phyloP scores from a whole-genome alignment of 2,888 invertebrate species.

The Allacma fusca region DNA sequence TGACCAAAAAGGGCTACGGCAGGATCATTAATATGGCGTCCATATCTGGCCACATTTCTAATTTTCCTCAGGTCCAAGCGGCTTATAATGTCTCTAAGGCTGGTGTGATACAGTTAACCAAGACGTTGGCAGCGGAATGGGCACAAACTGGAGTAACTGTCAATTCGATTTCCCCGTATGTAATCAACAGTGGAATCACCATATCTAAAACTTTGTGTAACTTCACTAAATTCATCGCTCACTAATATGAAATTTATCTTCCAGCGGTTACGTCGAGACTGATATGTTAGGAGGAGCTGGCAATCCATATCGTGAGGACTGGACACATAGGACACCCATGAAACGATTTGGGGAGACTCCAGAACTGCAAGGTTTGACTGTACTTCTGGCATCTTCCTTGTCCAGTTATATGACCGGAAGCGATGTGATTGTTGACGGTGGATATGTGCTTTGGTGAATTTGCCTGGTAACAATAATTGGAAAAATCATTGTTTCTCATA shows the following conservation, averaged over 20 bases:
- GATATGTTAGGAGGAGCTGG: conserved; percentile 47
- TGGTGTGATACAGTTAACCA: conserved; percentile 56
- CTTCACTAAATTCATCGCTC: too few species aligned
- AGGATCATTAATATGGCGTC: conserved; percentile 47
- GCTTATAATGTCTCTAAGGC: conserved; percentile 49
- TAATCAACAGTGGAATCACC: too few species aligned
- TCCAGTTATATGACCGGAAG: conserved; percentile 54
- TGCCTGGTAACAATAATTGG: too few species aligned
- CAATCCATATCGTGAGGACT: conserved; percentile 42
- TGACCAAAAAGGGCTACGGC: conserved; percentile 52
- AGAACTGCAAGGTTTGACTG: conserved; percentile 51
- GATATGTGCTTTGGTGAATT: conserved; percentile 47
- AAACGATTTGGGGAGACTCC: conserved; percentile 51
- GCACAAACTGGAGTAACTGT: conserved; percentile 55
- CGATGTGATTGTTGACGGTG: conserved; percentile 56
- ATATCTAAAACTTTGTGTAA: too few species aligned
- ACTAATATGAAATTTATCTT: neutral
- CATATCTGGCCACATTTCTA: conserved; percentile 50
- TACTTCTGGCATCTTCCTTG: conserved; percentile 54
- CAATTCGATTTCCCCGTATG: conserved; percentile 59
- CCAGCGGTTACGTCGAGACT: conserved; percentile 56
- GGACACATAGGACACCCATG: conserved; percentile 53
- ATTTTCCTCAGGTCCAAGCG: conserved; percentile 51
- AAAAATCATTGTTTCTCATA: too few species aligned
- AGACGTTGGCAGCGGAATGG: conserved; percentile 56